Base-by-base conservation (phyloP, 2,888 invertebrate species). In the Folsomia manolachei region DNA sequence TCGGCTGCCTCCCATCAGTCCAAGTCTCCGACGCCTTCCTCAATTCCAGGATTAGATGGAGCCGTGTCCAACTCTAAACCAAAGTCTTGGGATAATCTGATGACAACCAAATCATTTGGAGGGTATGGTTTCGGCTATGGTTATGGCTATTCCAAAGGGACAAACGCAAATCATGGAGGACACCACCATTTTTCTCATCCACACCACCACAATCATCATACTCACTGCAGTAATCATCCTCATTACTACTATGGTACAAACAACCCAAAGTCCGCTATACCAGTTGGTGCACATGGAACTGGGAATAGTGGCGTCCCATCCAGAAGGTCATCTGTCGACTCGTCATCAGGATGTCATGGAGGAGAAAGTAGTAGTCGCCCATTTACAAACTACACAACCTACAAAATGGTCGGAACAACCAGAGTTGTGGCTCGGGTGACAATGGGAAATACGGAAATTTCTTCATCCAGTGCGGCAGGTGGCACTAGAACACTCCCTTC, bases 121-220 rank as follows among this genome's bases (percentile, higher is more conserved):
- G 93, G 93, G 0, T 93, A 94, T 79, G 92, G 93, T 1, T 93
- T 92, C 81, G 93, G 93, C 0, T 94, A 93, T 81, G 93, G 93
- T 7, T 93, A 92, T 81, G 80, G 80, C 4, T 80, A 80, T 64
- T 80, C 73, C 65, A n/a, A n/a, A n/a, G 78, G 76, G 0, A 14
- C 56, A 14, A 24, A 39, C 23, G 18, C 63, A 4, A 70, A 66
- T 1, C 52, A 60, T n/a, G 70, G 70, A 65, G 73, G 69, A 1
- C 61, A 67, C 26, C 27, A 67, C 51, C 71, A 75, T 51, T 72
- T 75, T 25, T 69, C 75, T 25, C 79, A 79, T 62, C 79, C 77
- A 2, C 80, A 80, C 64, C 79, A 80, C 56, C 79, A 79, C 53
- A 78, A 80, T 63, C 80, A 80, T 65, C 78, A 78, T 52, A 75